Evolutionary conservation across 2,888 invertebrate species (phyloP), one percentile per base, ranked within the genome.

Genomic region (Tachina lurida): DNA sequence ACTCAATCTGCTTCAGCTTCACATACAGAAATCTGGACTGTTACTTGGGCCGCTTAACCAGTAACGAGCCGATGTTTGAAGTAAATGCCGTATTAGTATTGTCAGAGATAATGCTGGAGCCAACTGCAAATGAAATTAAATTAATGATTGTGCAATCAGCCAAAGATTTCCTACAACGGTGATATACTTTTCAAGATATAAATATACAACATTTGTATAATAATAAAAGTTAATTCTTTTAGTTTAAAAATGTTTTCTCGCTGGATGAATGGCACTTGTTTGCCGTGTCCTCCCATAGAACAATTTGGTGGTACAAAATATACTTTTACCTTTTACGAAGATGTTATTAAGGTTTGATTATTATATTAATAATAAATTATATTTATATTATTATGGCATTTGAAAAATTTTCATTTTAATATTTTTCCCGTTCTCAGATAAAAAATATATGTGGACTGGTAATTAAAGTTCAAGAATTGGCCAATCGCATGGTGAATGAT

Each of bases 261-360:
- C 10, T 98, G 98, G 98, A 96, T 97, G 96, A 94, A 95, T 88
- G 95, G 95, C 13, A 96, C 96, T 0, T 98, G 98, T 89, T 90
- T 97, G 0, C 94, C 95, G 54, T 96, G 96, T 84, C 94, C 95
- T 1, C 88, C 89, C 0, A 86, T 90, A 15, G 90, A 91, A 7
- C 94, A 94, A 3, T 94, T 94, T 7, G 62, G 77, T 8, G 89
- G 88, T 19, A 84, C 87, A 63, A 52, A 95, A 94, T 88, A 95
- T 88, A 93, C 94, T 1, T 97, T 96, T 91, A 96, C 96, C 0
- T 98, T 95, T 93, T 97, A 96, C 89, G 96, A 97, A 84, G 97
- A 98, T 87, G 94, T 97, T 2, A 93, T 96, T 7, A 94, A 95
- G 82, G 95, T 96, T 19, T 41, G 17, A 60, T 15, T 15, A 10